These are phyloP conservation scores for Porites lobata DNA, from an alignment of 92 coral and sea anemone genomes.

Conservation along the genomic window DNA sequence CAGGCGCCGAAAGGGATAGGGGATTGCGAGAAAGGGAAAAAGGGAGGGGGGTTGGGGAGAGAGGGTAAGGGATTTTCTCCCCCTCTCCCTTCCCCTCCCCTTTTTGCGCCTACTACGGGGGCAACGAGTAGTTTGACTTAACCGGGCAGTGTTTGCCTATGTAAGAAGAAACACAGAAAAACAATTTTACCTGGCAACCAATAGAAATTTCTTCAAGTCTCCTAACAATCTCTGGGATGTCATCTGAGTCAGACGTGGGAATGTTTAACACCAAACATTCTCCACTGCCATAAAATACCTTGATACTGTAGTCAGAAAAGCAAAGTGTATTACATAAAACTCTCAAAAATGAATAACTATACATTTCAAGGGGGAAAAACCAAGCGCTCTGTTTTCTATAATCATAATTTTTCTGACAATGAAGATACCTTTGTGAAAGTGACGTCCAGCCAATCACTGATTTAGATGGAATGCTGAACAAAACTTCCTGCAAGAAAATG, in stretches of 20 bases:
- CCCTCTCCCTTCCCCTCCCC: too few relatives aligned
- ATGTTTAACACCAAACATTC: conserved; percentile 93
- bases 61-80: too few relatives aligned
- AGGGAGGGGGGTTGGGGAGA: too few relatives aligned
- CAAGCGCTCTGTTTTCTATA: too few relatives aligned
- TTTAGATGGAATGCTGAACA: conserved; percentile 94
- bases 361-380: too few relatives aligned
- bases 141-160: not conserved
- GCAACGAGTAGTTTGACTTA: too few relatives aligned
- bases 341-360: too few relatives aligned
- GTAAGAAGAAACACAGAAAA: not conserved
- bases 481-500: conserved; percentile 76
- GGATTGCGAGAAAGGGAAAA: too few relatives aligned
- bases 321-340: too few relatives aligned
- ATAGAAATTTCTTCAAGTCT: conserved; percentile 95
- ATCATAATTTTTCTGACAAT: too few relatives aligned
- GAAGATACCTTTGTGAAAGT: conserved; percentile 86
- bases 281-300: conserved; percentile 97
- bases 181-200: conserved; percentile 92
- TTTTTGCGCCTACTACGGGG: too few relatives aligned
- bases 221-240: conserved; percentile 94
- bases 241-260: conserved; percentile 93
- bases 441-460: conserved; percentile 99
- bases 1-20: too few relatives aligned
- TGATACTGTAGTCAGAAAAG: conserved; percentile 69